phyloP scores from a whole-genome alignment of 2,113 vertebrate species.

The Crotalus helleri region DNA sequence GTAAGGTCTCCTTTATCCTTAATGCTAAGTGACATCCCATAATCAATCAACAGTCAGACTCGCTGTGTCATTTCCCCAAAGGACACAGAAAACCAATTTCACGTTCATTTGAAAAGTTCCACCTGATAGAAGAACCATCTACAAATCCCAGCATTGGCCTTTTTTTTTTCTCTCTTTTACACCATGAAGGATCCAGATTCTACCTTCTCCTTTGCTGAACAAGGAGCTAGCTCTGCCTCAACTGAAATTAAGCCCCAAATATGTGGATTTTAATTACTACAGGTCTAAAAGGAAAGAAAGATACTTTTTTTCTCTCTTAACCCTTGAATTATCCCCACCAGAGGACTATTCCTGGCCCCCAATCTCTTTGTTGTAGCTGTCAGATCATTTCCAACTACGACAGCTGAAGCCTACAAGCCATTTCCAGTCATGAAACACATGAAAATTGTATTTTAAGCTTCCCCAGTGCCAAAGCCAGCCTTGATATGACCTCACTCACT shows the following conservation, averaged over 20 bases:
- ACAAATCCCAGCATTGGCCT: background rate
- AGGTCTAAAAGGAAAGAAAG: background rate
- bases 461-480: background rate
- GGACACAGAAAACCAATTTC: constrained; percentile 54
- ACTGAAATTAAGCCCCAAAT: background rate
- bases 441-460: background rate
- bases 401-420: background rate
- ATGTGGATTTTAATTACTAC: background rate
- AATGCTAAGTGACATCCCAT: constrained; percentile 23
- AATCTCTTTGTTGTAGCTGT: background rate
- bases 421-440: background rate
- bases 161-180: background rate
- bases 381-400: background rate
- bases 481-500: background rate
- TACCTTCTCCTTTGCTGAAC: background rate
- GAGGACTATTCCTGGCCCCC: background rate
- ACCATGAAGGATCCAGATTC: background rate
- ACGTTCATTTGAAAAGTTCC: constrained; percentile 47
- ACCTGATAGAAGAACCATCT: constrained; percentile 50
- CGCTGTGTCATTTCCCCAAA: constrained; percentile 47
- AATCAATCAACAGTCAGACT: constrained; percentile 43
- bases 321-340: background rate
- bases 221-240: background rate
- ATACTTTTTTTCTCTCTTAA: background rate
- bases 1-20: background rate